Conservation (phyloP, 1,140 invertebrate genomes). For the Wasmannia auropunctata region DNA sequence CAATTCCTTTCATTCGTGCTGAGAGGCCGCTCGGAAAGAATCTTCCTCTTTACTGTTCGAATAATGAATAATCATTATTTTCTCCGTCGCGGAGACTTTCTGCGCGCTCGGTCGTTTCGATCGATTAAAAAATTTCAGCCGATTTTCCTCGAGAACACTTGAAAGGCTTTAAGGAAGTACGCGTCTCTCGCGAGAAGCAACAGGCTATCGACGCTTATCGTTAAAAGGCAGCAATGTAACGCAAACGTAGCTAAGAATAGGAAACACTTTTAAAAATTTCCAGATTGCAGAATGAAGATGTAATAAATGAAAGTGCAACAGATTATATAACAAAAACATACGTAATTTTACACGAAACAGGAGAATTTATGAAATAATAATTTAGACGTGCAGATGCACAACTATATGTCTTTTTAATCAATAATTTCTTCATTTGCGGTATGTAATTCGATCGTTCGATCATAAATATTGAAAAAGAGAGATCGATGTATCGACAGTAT, state of each 20-base stretch:
- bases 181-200: slow-evolving; percentile 27
- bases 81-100: slow-evolving; percentile 10
- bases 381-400: background rate
- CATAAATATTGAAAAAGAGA: slow-evolving; percentile 10
- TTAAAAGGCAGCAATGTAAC: background rate
- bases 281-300: background rate
- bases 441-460: background rate
- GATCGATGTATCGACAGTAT: background rate
- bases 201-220: slow-evolving; percentile 2
- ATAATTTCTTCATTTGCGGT: background rate
- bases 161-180: background rate
- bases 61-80: slow-evolving; percentile 71
- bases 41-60: slow-evolving; percentile 68
- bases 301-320: background rate
- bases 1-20: slow-evolving; percentile 55
- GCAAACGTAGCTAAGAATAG: background rate
- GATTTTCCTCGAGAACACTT: slow-evolving; percentile 7
- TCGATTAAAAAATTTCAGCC: slow-evolving; percentile 33
- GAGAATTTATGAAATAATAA: background rate
- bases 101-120: background rate
- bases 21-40: slow-evolving; percentile 69
- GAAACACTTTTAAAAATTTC: background rate
- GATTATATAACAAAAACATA: background rate
- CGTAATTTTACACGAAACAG: background rate
- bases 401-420: background rate